phyloP scores from a whole-genome alignment of 2,113 vertebrate species.

The Entomyzon cyanotis region DNA sequence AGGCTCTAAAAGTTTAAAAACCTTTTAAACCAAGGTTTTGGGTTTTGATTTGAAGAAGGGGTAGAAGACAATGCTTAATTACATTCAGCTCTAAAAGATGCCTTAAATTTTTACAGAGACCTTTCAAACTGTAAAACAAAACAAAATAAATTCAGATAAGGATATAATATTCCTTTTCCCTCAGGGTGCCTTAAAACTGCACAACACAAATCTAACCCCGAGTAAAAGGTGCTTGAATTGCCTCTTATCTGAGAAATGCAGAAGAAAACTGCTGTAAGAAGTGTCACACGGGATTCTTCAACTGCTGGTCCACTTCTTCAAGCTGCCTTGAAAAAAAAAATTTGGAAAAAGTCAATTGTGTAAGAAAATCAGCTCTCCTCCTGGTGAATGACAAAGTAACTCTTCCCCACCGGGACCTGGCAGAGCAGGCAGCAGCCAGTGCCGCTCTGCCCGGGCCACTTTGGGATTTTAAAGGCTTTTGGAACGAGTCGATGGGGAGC shows the following conservation, averaged over 20 bases:
- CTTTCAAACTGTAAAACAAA: not conserved
- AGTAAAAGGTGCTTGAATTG: not conserved
- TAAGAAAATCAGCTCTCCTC: not conserved
- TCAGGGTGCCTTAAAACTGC: not conserved
- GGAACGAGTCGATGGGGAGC: not conserved
- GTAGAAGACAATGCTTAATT: not conserved
- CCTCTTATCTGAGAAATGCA: not conserved
- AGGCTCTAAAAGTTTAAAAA: not conserved
- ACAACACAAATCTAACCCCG: not conserved
- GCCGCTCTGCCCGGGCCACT: not conserved
- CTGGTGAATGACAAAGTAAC: not conserved
- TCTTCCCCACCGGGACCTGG: not conserved
- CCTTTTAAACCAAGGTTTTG: not conserved
- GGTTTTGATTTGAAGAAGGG: not conserved
- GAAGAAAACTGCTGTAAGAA: not conserved
- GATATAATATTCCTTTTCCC: not conserved
- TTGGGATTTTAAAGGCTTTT: not conserved
- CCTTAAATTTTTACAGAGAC: not conserved
- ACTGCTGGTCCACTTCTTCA: not conserved
- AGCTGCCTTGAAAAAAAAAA: not conserved
- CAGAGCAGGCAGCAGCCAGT: not conserved
- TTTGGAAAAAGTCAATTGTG: not conserved
- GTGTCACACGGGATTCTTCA: not conserved
- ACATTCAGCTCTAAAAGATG: not conserved
- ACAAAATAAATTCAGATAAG: not conserved